These are phyloP conservation scores for Ethmia dodecea DNA, from an alignment of 2,888 invertebrate genomes.

Conservation along the genomic window DNA sequence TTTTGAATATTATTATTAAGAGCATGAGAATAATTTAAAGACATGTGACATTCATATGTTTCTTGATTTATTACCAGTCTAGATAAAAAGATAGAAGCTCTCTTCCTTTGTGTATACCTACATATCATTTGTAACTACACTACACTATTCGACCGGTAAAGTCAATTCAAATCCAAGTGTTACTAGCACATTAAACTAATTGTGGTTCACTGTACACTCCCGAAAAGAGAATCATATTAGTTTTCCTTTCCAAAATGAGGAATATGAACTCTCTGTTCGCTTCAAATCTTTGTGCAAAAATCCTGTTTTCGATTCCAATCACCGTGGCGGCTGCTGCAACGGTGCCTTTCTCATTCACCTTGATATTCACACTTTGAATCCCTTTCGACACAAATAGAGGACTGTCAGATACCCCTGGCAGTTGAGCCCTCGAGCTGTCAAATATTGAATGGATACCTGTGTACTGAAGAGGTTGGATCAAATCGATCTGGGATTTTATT, in stretches of 20 bases:
- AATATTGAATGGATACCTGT: slow-evolving; percentile 83
- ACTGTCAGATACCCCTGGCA: slow-evolving; percentile 77
- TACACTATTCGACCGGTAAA: no score
- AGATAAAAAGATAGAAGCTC: no score
- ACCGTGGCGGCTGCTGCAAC: slow-evolving; percentile 81
- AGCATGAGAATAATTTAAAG: no score
- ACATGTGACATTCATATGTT: no score
- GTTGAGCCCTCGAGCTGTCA: slow-evolving; percentile 69
- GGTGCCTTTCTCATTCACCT: slow-evolving; percentile 86
- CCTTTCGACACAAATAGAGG: slow-evolving; percentile 78
- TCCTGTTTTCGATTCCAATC: slow-evolving; percentile 60
- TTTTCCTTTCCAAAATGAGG: slow-evolving; percentile 79
- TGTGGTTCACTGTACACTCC: slow-evolving; percentile 70
- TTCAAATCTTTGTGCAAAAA: slow-evolving; percentile 73
- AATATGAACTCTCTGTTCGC: slow-evolving; percentile 83
- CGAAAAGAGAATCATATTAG: slow-evolving; percentile 79
- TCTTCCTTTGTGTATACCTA: no score
- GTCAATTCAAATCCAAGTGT: no score
- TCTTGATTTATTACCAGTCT: no score
- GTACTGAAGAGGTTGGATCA: slow-evolving; percentile 61
- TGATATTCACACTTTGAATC: slow-evolving; percentile 83
- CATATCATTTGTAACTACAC: no score
- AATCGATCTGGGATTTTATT: slow-evolving; percentile 60
- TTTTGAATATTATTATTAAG: no score
- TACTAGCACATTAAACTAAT: slow-evolving; percentile 24